Conservation (phyloP, 2,888 invertebrate species). For the Orthosia cruda region DNA sequence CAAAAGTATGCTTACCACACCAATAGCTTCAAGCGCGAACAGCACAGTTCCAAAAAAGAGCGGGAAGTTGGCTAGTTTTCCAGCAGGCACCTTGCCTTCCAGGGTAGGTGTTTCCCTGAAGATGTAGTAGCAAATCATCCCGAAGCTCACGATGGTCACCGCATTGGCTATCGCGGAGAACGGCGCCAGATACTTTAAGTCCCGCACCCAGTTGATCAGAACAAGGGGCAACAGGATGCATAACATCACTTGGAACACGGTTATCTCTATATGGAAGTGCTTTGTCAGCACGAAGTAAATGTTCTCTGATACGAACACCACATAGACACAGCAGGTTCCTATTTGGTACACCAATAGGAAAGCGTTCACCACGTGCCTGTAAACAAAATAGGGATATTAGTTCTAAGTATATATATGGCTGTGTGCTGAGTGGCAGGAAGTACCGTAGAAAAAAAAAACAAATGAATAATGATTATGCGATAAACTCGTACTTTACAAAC, state of each 20-base stretch:
- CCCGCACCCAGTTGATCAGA: conserved; percentile 96
- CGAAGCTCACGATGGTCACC: conserved; percentile 96
- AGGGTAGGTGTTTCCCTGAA: conserved; percentile 94
- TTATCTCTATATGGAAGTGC: conserved; percentile 89
- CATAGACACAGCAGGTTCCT: conserved; percentile 99
- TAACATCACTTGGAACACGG: conserved; percentile 93
- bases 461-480: too few relatives aligned
- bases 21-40: conserved; percentile 99
- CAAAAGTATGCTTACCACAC: conserved; percentile 93
- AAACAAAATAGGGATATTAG: conserved; percentile 50
- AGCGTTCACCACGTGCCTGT: conserved; percentile 94
- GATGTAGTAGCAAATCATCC: conserved; percentile 96
- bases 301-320: conserved; percentile 98
- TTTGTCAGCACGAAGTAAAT: conserved; percentile 93
- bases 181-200: conserved; percentile 97
- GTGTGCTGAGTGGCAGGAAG: background rate
- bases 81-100: conserved; percentile 93
- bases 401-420: background rate
- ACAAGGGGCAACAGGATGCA: conserved; percentile 94
- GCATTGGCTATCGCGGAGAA: conserved; percentile 97
- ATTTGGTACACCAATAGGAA: conserved; percentile 97
- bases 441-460: too few relatives aligned
- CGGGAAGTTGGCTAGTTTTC: conserved; percentile 94
- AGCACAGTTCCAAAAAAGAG: conserved; percentile 99
- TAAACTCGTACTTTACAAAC: too few relatives aligned